Percentiles rank a stretch among this genome's conserved stretches.
Conservation (phyloP, 2,797 vertebrate genomes). For the Fistularia tabacaria region DNA sequence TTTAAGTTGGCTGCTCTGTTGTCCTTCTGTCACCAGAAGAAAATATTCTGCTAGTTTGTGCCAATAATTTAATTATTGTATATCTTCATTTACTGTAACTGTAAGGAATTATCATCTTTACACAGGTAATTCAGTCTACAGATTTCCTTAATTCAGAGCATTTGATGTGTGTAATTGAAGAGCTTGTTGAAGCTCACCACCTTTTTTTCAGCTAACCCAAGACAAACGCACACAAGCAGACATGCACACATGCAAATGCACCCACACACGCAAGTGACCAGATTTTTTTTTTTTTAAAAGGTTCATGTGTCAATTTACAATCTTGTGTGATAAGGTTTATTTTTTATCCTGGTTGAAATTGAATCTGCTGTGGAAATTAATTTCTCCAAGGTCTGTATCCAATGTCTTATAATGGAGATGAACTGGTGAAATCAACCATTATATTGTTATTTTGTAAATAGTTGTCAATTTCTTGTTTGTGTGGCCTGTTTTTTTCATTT, state of each 20-base stretch:
- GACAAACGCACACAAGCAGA: neutral
- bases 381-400: constrained; percentile 19
- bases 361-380: constrained; percentile 14
- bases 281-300: no score
- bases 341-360: no score
- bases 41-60: no score
- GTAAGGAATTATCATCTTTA: neutral
- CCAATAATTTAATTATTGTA: no score
- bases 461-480: constrained; percentile 36
- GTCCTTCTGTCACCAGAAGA: neutral
- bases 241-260: neutral
- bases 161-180: no score
- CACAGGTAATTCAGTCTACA: neutral
- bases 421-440: constrained; percentile 39
- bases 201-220: constrained; percentile 8
- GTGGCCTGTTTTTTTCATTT: constrained; percentile 53
- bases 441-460: constrained; percentile 72
- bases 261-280: no score
- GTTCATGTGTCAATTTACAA: no score
- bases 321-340: no score
- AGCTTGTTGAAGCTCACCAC: neutral
- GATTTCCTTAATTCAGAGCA: no score
- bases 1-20: neutral
- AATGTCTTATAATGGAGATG: constrained; percentile 3
- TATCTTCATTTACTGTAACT: no score